A percentile compares a stretch with the other conserved stretches of the same genome.
Evolutionary conservation across 2,888 invertebrate species (phyloP).

Genomic region (Galeruca laticollis): DNA sequence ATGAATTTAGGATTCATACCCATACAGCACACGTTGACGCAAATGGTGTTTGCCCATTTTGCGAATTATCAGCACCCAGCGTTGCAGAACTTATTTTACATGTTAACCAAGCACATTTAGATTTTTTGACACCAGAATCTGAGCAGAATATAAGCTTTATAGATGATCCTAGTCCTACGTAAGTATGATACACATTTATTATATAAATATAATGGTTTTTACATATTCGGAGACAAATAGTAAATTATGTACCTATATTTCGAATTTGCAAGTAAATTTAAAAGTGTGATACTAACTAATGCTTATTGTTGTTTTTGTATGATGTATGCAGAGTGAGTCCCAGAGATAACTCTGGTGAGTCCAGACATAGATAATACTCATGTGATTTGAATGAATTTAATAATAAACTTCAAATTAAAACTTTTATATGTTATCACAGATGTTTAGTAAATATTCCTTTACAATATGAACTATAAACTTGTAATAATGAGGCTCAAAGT

Average conservation of each 20-base stretch:
- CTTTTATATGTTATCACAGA: too few relatives aligned
- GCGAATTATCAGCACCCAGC: constrained; percentile 80
- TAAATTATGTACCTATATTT: background rate
- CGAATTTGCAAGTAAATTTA: too few relatives aligned
- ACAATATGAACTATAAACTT: too few relatives aligned
- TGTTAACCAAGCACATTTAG: constrained; percentile 87
- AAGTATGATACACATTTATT: constrained; percentile 28
- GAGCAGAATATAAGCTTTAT: constrained; percentile 81
- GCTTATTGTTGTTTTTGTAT: too few relatives aligned
- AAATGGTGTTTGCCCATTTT: constrained; percentile 84
- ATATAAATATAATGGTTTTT: background rate
- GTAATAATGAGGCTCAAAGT: too few relatives aligned
- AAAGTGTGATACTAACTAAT: too few relatives aligned
- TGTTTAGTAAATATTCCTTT: too few relatives aligned
- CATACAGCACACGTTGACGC: constrained; percentile 83
- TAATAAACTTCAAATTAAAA: too few relatives aligned
- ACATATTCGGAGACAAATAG: background rate
- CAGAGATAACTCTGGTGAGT: too few relatives aligned
- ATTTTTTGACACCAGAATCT: constrained; percentile 83
- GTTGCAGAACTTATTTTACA: constrained; percentile 82
- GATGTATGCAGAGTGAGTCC: too few relatives aligned
- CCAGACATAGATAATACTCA: too few relatives aligned
- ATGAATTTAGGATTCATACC: constrained; percentile 84
- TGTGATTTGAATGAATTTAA: too few relatives aligned
- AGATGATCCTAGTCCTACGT: constrained; percentile 73